Conservation (phyloP, 1,140 invertebrate genomes). For the Aricia agestis region DNA sequence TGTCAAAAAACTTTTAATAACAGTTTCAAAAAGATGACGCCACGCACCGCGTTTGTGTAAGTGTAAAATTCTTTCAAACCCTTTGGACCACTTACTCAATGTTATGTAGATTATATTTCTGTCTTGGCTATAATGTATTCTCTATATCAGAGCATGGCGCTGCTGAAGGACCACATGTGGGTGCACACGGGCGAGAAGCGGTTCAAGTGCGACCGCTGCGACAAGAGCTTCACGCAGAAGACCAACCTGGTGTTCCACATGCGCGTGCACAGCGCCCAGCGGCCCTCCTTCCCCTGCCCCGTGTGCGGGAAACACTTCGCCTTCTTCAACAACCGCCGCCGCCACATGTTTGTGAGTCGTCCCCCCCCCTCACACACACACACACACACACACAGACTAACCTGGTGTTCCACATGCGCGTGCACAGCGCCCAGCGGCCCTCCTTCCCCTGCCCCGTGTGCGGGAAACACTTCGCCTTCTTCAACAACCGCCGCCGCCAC, state of each 20-base stretch:
- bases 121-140: too few relatives aligned
- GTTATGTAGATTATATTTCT: too few relatives aligned
- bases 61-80: too few relatives aligned
- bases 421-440: constrained; percentile 48
- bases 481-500: constrained; percentile 52
- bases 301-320: constrained; percentile 63
- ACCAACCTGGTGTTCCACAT: constrained; percentile 60
- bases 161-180: constrained; percentile 67
- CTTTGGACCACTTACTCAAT: too few relatives aligned
- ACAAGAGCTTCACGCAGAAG: constrained; percentile 63
- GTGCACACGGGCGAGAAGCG: constrained; percentile 58
- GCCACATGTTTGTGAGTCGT: constrained; percentile 64
- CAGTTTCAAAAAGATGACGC: too few relatives aligned
- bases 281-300: constrained; percentile 54
- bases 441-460: constrained; percentile 58
- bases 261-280: constrained; percentile 47
- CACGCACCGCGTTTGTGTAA: too few relatives aligned
- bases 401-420: constrained; percentile 56
- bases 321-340: constrained; percentile 52
- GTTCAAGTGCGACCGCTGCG: constrained; percentile 55
- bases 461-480: constrained; percentile 62
- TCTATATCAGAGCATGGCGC: constrained; percentile 47
- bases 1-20: too few relatives aligned
- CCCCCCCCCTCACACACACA: background rate
- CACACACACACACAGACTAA: constrained; percentile 42